Base-by-base conservation (phyloP, 37 sponge, comb jelly and placozoan species). In the Oscarella lobularis region DNA sequence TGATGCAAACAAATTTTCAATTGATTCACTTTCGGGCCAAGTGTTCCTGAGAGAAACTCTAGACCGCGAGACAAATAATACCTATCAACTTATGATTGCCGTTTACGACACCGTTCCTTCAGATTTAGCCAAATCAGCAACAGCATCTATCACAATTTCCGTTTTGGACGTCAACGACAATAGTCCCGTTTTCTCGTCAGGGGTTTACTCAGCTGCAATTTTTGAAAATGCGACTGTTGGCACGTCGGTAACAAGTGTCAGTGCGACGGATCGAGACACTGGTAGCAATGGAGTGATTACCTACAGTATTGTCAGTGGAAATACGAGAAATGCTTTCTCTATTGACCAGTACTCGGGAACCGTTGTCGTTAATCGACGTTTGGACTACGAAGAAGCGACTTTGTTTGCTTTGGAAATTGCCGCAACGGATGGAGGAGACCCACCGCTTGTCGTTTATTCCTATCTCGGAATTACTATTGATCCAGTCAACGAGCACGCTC, bases 261-360 rank as follows among this genome's bases (percentile, higher is more conserved):
- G 55, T 35, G 82, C 85, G 33, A 29, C 1, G 29, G 91, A 90
- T 84, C 85, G 85, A 71, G 91, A 90, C 65, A 72, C 66, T 33
- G 91, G 82, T 4, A 2, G 65, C 31, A 81, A 84, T 84, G 87
- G 87, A 27, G 78, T 72, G 3, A 40, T 90, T 0, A 0, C 14
- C 0, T 90, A 87, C 38, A 20, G 38, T 2, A 3, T 87, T 6
- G 2, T 79, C 31, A 4, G 68, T 31, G 83, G 86, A 3, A 83
- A 76, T 78, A 75, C 78, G 9, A 39, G 77, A 20, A 77, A 38
- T 2, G 4, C 66, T 6, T 80, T 90, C 39, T 2, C 35, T 2
- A 36, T 86, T 3, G 76, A 84, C 36, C 29, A 74, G 38, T n/a
- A n/a, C n/a, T 78, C 84, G 31, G 91, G 91, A 0, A 68, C 76